A percentile compares a stretch with the other conserved stretches of the same genome.
Conservation (phyloP, 2,888 invertebrate species). For the Nemotelus pantherinus region DNA sequence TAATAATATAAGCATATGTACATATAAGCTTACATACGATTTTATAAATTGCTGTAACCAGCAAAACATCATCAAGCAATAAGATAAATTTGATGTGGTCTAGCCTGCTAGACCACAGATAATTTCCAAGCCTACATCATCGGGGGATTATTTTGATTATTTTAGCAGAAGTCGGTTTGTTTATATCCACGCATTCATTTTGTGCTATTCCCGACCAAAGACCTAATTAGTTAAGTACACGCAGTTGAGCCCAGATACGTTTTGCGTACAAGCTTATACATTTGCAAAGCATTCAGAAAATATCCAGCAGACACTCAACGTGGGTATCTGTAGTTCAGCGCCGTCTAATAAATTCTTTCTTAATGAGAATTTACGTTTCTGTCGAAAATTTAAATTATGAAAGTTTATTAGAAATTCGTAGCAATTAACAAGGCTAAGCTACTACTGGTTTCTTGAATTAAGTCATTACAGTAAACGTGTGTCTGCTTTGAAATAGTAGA, state of each 20-base stretch:
- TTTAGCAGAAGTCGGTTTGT: not conserved
- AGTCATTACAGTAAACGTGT: not conserved
- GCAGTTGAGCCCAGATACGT: not conserved
- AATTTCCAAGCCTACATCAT: not conserved
- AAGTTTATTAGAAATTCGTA: constrained; percentile 19
- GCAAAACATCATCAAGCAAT: too few species aligned
- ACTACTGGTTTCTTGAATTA: constrained; percentile 15
- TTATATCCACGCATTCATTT: constrained; percentile 2
- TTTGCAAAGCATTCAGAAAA: not conserved
- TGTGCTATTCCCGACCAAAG: not conserved
- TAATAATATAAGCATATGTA: too few species aligned
- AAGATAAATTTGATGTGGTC: too few species aligned
- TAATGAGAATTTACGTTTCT: constrained; percentile 35
- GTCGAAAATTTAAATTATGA: constrained; percentile 35
- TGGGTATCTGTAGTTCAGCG: not conserved
- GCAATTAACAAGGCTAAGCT: not conserved
- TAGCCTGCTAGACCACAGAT: not conserved
- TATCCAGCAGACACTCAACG: not conserved
- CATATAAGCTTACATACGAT: too few species aligned
- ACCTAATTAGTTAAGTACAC: constrained; percentile 18
- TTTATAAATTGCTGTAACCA: too few species aligned
- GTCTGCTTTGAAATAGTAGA: not conserved
- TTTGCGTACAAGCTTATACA: not conserved
- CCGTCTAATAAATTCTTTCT: constrained; percentile 11
- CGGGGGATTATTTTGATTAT: constrained; percentile 1